Evolutionary conservation across 1,140 invertebrate species (phyloP), one percentile per base, ranked within the genome.

Genomic region (Trigoniulus corallinus): DNA sequence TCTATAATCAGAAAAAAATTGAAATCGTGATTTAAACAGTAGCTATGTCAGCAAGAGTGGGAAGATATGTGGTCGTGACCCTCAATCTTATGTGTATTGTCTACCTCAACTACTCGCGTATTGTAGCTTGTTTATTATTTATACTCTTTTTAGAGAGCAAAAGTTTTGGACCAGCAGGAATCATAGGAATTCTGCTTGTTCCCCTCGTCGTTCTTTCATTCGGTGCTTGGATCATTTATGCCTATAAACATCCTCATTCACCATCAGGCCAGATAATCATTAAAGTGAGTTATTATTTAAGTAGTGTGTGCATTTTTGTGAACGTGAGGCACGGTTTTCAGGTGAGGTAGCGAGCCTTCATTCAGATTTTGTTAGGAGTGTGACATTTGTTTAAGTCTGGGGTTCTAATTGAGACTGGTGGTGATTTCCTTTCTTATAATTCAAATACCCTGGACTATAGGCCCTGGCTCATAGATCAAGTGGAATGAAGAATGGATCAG

Each of bases 231-330:
- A 66, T 82, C 3, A 69, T 82, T 15, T 98, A 98, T 64, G 95
- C 94, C 18, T 98, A 96, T 68, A 79, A 82, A 56, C 88, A 94
- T 68, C 95, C 94, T 7, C 91, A 95, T 61, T 85, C 88, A 13
- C 73, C 82, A 22, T 94, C 91, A 53, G 95, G 95, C 53, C 91
- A 97, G 67, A 78, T 96, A 59, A 75, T 98, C 39, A 97, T 98
- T 58, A 87, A 88, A 76, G 92, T 96, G 70, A 75, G 72, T 62
- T n/a, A n/a, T n/a, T n/a, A n/a, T n/a, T n/a, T n/a, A n/a, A 39
- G 42, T 52, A 37, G n/a, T 37, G 34, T 37, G n/a, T 37, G n/a
- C n/a, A 10, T n/a, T 37, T 37, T 37, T 37, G 7, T 37, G 7
- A 37, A 37, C 7, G n/a, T 10, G 7, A 37, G 7, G 7, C 7